phyloP scores from a whole-genome alignment of 2,888 invertebrate species.

The Cancer borealis region DNA sequence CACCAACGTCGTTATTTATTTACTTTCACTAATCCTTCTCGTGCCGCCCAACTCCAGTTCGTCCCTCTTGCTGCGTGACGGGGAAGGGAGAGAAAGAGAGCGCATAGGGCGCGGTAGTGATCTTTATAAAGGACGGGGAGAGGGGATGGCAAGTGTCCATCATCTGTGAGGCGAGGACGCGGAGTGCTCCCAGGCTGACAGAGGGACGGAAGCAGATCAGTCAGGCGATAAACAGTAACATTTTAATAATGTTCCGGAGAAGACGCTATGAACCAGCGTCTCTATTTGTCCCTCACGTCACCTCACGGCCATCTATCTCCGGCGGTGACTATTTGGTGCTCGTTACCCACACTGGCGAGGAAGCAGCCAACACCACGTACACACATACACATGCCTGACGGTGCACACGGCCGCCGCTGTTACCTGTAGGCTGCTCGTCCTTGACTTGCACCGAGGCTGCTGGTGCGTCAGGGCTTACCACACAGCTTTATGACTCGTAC shows the following conservation, averaged over 20 bases:
- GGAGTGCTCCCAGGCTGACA: not conserved
- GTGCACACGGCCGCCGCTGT: not conserved
- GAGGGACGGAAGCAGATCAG: not conserved
- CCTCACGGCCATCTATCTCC: not conserved
- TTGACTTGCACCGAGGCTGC: not conserved
- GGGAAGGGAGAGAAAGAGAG: not conserved
- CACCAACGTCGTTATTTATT: not conserved
- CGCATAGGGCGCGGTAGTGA: too few relatives aligned
- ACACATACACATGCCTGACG: not conserved
- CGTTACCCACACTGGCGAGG: not conserved
- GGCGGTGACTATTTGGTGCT: not conserved
- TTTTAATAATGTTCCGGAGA: slow-evolving; percentile 10
- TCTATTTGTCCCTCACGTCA: not conserved
- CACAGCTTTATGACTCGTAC: not conserved
- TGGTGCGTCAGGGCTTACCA: not conserved
- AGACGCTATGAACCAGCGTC: not conserved
- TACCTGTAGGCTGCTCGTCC: not conserved
- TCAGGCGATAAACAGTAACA: not conserved
- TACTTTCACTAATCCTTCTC: not conserved
- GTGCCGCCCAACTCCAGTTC: not conserved
- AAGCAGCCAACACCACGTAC: not conserved
- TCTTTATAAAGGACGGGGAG: too few relatives aligned
- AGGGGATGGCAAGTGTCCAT: too few relatives aligned
- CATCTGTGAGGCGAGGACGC: too few relatives aligned
- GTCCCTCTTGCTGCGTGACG: not conserved